Conservation (phyloP, 2,113 vertebrate species). For the Scomber japonicus region DNA sequence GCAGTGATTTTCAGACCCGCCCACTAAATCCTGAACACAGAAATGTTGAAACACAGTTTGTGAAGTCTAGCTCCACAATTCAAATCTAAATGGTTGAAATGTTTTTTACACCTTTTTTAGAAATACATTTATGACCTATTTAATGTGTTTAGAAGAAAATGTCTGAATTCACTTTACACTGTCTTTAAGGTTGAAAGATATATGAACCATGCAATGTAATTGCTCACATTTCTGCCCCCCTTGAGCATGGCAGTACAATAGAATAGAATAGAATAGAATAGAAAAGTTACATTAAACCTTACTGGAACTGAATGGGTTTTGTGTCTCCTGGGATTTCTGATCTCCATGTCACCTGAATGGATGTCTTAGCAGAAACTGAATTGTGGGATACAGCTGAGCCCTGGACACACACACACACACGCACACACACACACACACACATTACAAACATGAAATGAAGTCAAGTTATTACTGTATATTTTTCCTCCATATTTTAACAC, state of each 20-base stretch:
- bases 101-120: no score
- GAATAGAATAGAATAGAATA: background rate
- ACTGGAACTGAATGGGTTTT: constrained; percentile 84
- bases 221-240: background rate
- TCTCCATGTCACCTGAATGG: constrained; percentile 82
- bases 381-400: constrained; percentile 83
- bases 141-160: no score
- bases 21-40: no score
- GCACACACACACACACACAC: background rate
- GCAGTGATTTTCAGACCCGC: no score
- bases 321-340: constrained; percentile 53
- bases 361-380: constrained; percentile 62
- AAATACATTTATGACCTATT: no score
- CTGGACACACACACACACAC: constrained; percentile 62
- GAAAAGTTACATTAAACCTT: constrained; percentile 14
- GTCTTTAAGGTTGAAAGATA: background rate
- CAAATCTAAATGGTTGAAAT: no score
- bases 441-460: background rate
- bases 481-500: no score
- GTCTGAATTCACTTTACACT: no score
- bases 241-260: background rate
- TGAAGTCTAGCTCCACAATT: no score
- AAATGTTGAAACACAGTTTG: no score
- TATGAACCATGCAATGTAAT: background rate
- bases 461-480: no score